Percentiles rank a stretch among this genome's conserved stretches.
These are phyloP conservation scores for Urosaurus nigricauda DNA, from an alignment of 2,797 vertebrate species.

Conservation along the genomic window DNA sequence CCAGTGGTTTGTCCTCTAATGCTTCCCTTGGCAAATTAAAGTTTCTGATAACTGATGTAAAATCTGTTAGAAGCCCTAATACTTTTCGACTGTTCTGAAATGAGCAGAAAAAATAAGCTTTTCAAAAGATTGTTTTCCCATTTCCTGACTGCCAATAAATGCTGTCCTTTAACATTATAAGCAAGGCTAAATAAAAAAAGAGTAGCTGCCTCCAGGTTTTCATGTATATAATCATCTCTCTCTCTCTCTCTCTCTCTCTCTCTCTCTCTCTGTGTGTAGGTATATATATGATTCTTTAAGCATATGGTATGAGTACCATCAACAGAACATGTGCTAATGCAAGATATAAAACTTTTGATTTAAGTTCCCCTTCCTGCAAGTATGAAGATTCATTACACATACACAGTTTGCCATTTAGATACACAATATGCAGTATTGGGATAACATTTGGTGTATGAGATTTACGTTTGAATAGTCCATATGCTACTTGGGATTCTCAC, in stretches of 20 bases:
- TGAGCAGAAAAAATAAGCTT: constrained; percentile 5
- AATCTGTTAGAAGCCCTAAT: constrained; percentile 32
- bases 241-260: too few species aligned
- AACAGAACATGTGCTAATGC: neutral
- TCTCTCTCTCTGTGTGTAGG: too few species aligned
- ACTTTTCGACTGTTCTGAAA: constrained; percentile 34
- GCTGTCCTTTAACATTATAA: neutral
- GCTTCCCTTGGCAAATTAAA: constrained; percentile 53
- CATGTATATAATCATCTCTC: too few species aligned
- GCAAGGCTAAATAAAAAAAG: constrained; percentile 1
- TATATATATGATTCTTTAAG: neutral
- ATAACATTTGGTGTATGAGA: constrained; percentile 8
- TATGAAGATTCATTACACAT: neutral
- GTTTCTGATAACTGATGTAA: constrained; percentile 36
- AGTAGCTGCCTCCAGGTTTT: neutral
- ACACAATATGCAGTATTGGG: neutral
- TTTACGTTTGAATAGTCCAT: constrained; percentile 12
- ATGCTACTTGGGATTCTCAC: neutral
- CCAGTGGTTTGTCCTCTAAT: constrained; percentile 53
- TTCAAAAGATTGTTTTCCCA: neutral
- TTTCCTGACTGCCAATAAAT: neutral
- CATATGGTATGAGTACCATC: neutral
- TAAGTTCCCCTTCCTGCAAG: neutral
- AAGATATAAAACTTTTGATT: constrained; percentile 6
- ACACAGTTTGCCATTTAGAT: neutral